Conservation (phyloP, 2,888 invertebrate genomes). For the Poecilus cupreus region DNA sequence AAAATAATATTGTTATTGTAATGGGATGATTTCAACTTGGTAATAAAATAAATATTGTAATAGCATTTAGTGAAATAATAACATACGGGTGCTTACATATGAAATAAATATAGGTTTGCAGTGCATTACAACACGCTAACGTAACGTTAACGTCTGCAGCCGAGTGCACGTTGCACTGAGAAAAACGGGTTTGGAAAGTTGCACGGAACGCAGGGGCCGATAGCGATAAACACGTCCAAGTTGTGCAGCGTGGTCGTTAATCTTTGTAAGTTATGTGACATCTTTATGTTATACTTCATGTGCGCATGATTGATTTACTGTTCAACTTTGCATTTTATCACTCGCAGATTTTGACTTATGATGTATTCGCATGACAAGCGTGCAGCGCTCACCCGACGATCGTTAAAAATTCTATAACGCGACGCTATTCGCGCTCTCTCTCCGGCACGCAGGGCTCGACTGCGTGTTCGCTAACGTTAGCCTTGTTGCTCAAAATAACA, state of each 20-base stretch:
- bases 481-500: slow-evolving; percentile 26
- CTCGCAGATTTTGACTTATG: slow-evolving; percentile 61
- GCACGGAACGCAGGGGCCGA: slow-evolving; percentile 49
- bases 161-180: slow-evolving; percentile 10
- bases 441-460: neutral
- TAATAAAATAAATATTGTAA: neutral
- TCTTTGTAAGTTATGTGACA: slow-evolving; percentile 66
- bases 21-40: neutral
- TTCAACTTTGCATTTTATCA: slow-evolving; percentile 65
- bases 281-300: slow-evolving; percentile 67
- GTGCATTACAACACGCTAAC: neutral
- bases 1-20: neutral
- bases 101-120: neutral
- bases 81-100: neutral
- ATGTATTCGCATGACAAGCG: slow-evolving; percentile 59
- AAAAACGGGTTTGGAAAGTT: slow-evolving; percentile 58
- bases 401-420: slow-evolving; percentile 51
- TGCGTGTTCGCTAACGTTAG: neutral
- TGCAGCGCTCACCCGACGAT: slow-evolving; percentile 40
- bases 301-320: slow-evolving; percentile 66
- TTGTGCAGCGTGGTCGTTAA: slow-evolving; percentile 65
- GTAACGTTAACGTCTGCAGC: neutral
- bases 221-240: slow-evolving; percentile 64
- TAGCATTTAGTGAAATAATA: neutral
- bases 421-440: neutral